Evolutionary conservation across 1,140 invertebrate species (phyloP).

Genomic region (Leptinotarsa defecta): DNA sequence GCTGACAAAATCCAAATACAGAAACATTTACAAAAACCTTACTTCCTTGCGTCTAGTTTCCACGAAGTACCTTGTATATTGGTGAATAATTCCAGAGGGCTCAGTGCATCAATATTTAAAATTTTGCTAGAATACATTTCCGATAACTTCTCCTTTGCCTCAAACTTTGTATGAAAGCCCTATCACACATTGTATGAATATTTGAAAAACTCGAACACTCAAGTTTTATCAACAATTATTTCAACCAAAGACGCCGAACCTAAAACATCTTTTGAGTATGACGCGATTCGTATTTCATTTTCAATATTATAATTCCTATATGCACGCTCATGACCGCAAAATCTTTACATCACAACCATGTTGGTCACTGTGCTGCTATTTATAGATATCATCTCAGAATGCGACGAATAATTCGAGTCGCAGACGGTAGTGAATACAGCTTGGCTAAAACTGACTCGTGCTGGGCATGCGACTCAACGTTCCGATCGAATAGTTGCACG

Average conservation of each 20-base stretch:
- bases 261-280: background rate
- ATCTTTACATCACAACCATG: constrained; percentile 1
- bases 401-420: constrained; percentile 9
- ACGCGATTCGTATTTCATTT: background rate
- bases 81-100: too few species aligned
- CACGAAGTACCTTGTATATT: too few species aligned
- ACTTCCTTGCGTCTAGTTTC: too few species aligned
- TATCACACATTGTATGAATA: too few species aligned
- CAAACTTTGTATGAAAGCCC: too few species aligned
- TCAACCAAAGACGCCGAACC: background rate
- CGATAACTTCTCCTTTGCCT: too few species aligned
- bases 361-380: constrained; percentile 18
- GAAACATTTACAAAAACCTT: too few species aligned
- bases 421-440: background rate
- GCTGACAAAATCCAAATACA: too few species aligned
- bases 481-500: background rate
- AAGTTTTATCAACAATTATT: too few species aligned
- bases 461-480: constrained; percentile 7
- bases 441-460: constrained; percentile 12
- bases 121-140: too few species aligned
- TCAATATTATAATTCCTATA: background rate
- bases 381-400: constrained; percentile 21
- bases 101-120: too few species aligned
- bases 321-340: constrained; percentile 13
- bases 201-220: too few species aligned